phyloP scores from a whole-genome alignment of 2,888 invertebrate species.

The Athetis lepigone region DNA sequence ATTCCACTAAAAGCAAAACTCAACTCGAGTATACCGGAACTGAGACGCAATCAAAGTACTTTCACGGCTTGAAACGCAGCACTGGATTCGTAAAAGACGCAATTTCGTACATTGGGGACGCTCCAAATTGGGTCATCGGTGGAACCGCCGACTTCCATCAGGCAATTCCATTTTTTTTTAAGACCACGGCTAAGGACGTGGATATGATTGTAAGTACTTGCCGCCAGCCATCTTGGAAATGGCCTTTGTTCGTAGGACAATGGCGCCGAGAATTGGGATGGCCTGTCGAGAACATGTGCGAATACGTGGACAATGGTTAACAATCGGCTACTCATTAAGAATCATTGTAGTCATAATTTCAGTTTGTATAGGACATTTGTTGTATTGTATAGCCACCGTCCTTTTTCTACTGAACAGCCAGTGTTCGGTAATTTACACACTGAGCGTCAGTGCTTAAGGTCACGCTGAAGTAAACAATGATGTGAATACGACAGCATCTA shows the following conservation, averaged over 20 bases:
- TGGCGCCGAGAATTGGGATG: constrained; percentile 83
- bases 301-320: constrained; percentile 78
- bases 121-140: constrained; percentile 71
- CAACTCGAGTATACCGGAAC: constrained; percentile 36
- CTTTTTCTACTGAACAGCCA: constrained; percentile 47
- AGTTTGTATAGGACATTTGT: constrained; percentile 60
- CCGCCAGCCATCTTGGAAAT: constrained; percentile 72
- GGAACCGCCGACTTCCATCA: constrained; percentile 39
- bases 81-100: constrained; percentile 70
- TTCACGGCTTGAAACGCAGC: constrained; percentile 55
- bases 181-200: constrained; percentile 60
- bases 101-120: constrained; percentile 72
- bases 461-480: constrained; percentile 43
- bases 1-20: constrained; percentile 50
- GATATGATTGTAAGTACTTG: constrained; percentile 57
- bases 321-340: constrained; percentile 76
- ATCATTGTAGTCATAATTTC: constrained; percentile 65
- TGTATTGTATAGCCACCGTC: constrained; percentile 44
- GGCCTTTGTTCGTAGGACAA: constrained; percentile 83
- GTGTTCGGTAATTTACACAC: constrained; percentile 45
- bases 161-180: constrained; percentile 56
- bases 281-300: constrained; percentile 74
- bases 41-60: constrained; percentile 59
- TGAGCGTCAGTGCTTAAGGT: constrained; percentile 39
- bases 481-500: constrained; percentile 35